Percentiles rank a stretch among this genome's conserved stretches.
These are phyloP conservation scores for Drosophila merina DNA, from an alignment of 2,888 invertebrate species.

Conservation along the genomic window DNA sequence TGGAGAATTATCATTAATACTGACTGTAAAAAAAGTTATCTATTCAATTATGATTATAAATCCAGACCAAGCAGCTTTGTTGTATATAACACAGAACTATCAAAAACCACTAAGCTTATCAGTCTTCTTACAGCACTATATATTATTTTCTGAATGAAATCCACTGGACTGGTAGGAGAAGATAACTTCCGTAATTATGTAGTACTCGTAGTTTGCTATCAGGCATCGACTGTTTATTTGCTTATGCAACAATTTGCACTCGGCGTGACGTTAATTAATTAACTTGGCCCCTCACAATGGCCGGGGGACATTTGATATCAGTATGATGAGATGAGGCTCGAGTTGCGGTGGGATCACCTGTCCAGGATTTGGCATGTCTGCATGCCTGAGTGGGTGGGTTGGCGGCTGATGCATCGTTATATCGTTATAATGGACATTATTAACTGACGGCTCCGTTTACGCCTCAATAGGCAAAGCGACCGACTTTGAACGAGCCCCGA, in stretches of 20 bases:
- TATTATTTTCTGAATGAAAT: no score
- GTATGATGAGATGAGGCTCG: background rate
- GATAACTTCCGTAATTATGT: background rate
- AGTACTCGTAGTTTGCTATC: slow-evolving; percentile 14
- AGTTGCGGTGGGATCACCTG: slow-evolving; percentile 18
- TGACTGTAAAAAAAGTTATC: background rate
- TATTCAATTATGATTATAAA: background rate
- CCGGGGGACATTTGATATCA: background rate
- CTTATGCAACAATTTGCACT: slow-evolving; percentile 16
- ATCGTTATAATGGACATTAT: slow-evolving; percentile 57
- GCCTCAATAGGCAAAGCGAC: slow-evolving; percentile 40
- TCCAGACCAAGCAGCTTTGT: slow-evolving; percentile 2
- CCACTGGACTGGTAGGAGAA: background rate
- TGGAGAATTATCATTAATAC: background rate
- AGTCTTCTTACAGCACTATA: background rate
- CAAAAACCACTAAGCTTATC: background rate
- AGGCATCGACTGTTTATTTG: slow-evolving; percentile 11
- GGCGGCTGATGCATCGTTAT: background rate
- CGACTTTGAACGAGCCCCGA: slow-evolving; percentile 24
- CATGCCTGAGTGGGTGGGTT: slow-evolving; percentile 6
- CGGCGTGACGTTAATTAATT: slow-evolving; percentile 32
- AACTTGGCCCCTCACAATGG: slow-evolving; percentile 21
- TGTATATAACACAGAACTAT: background rate
- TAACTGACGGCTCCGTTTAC: slow-evolving; percentile 51
- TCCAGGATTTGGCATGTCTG: background rate